Base-by-base conservation (phyloP, 2,113 vertebrate genomes). In the Rostratula benghalensis region DNA sequence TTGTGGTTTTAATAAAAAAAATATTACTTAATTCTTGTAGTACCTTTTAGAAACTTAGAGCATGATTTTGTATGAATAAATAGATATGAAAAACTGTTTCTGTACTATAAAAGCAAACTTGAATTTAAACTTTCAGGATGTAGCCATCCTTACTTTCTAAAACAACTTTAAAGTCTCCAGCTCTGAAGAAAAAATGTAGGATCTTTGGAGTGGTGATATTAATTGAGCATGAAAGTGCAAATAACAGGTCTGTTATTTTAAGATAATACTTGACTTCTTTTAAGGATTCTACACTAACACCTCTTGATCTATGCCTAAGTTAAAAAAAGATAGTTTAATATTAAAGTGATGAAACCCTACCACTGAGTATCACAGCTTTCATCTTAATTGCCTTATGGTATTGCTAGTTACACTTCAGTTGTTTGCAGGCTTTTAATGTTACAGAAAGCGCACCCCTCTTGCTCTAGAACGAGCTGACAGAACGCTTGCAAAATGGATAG, bases 301-400 rank as follows among this genome's bases (percentile, higher is more conserved):
- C 83, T 97, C 96, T 97, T 97, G 93, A 97, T 98, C 95, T 93
- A 79, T 89, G 95, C 95, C 96, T 92, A 97, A 97, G 96, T 95
- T 95, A 97, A 97, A 94, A 64, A 96, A 95, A 87, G 76, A 95
- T 30, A 92, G 87, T 96, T 97, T 98, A 96, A 96, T 97, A 96
- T 93, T 96, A 92, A 97, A 96, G 95, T 64, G 90, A 97, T 92
- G 95, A 97, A 97, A 96, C 91, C 24, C 28, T 67, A 95, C 83
- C 83, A 96, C 60, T 74, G 96, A 95, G 88, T 89, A 94, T 96
- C 89, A 83, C 76, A 80, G 82, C 94, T 98, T 98, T 98, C 95
- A 98, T 98, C 97, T 97, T 97, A 98, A 98, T 97, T 97, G 96
- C 95, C 96, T 96, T 83, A 93, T 91, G 95, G 94, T 80, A 82